Percentiles rank a stretch among this genome's conserved stretches.
Evolutionary conservation across 2,888 invertebrate genomes (phyloP).

Genomic region (Drosophila crucigera): DNA sequence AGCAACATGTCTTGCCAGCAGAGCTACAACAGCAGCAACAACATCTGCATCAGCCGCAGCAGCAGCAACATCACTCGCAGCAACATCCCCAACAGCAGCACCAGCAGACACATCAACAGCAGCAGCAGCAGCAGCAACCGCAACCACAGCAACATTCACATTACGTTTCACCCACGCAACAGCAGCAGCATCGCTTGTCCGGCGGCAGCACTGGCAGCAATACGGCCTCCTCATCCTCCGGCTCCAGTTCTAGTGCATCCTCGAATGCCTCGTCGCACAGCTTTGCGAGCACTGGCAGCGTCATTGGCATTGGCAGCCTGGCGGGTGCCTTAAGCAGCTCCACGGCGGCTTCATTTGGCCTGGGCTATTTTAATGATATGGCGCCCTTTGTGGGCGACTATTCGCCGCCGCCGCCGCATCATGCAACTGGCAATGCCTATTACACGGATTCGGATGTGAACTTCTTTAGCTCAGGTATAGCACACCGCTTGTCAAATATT

Average conservation of each 20-base stretch:
- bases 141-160: conserved; percentile 61
- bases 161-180: conserved; percentile 62
- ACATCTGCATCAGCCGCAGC: conserved; percentile 33
- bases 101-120: conserved; percentile 40
- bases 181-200: conserved; percentile 81
- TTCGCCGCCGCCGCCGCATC: conserved; percentile 61
- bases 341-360: conserved; percentile 81
- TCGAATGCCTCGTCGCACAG: conserved; percentile 70
- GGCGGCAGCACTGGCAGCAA: conserved; percentile 83
- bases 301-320: conserved; percentile 39
- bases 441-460: conserved; percentile 85
- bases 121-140: conserved; percentile 49
- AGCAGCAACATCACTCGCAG: conserved; percentile 44
- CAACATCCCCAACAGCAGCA: conserved; percentile 52
- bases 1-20: conserved; percentile 51
- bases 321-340: conserved; percentile 72
- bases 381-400: conserved; percentile 83
- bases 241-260: conserved; percentile 72
- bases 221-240: conserved; percentile 69
- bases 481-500: conserved; percentile 66
- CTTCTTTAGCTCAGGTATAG: conserved; percentile 84
- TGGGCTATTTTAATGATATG: conserved; percentile 82
- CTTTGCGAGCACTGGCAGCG: conserved; percentile 46
- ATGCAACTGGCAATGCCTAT: conserved; percentile 70
- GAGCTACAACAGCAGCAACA: conserved; percentile 48